These are phyloP conservation scores for Sapayoa aenigma DNA, from an alignment of 2,113 vertebrate species.

Conservation along the genomic window DNA sequence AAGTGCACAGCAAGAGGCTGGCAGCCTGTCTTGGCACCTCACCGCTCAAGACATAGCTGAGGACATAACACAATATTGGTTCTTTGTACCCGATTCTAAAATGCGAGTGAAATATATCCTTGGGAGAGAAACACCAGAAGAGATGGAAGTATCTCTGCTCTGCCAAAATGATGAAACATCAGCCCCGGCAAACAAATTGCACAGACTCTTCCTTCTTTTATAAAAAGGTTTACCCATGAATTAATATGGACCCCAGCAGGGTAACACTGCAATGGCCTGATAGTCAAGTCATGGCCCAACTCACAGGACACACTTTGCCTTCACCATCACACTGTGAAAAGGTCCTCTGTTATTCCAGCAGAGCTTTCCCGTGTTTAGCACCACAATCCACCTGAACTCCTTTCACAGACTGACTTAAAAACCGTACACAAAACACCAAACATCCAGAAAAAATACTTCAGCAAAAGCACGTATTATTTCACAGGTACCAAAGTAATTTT, in stretches of 20 bases:
- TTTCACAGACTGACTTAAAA: not conserved
- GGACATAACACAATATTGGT: not conserved
- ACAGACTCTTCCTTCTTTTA: not conserved
- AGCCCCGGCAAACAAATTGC: not conserved
- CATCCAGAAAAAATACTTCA: not conserved
- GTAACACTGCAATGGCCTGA: not conserved
- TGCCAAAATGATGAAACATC: not conserved
- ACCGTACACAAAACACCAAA: not conserved
- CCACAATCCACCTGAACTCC: not conserved
- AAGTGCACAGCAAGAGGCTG: accelerated
- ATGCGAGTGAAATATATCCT: not conserved
- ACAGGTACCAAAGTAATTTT: not conserved
- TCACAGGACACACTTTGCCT: not conserved
- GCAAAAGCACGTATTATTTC: not conserved
- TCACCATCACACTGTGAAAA: not conserved
- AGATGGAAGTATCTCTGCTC: not conserved
- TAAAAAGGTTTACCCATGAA: not conserved
- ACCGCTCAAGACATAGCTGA: accelerated
- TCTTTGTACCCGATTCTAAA: not conserved
- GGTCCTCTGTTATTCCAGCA: not conserved
- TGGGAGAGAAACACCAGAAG: not conserved
- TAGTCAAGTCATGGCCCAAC: too few species aligned
- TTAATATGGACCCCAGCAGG: not conserved
- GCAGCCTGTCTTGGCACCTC: not conserved
- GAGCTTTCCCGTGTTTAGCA: not conserved